Conservation (phyloP, 2,113 vertebrate species). For the Litocranius walleri region DNA sequence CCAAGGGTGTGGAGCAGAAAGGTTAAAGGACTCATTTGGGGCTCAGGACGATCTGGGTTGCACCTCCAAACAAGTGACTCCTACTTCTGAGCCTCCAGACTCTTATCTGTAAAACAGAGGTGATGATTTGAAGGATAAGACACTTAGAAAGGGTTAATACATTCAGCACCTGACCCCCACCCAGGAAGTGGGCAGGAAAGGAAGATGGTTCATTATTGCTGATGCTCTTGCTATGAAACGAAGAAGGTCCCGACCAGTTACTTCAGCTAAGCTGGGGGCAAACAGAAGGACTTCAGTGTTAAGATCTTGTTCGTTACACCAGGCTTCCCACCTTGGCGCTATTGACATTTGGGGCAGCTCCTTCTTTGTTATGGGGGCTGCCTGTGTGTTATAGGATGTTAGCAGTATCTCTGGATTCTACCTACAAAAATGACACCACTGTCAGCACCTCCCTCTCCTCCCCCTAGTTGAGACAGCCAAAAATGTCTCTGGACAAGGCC, state of each 20-base stretch:
- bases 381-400: background rate
- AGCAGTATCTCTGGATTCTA: background rate
- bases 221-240: background rate
- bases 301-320: accelerated
- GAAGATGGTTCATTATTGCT: background rate
- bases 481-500: background rate
- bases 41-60: background rate
- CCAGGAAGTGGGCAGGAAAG: background rate
- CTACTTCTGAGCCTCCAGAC: background rate
- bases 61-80: background rate
- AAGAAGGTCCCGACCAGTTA: background rate
- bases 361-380: no score
- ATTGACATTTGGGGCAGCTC: background rate
- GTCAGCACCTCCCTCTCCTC: background rate
- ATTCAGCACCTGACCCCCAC: background rate
- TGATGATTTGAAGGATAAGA: background rate
- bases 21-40: background rate
- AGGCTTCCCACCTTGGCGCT: background rate
- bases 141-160: no score
- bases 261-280: background rate
- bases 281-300: background rate
- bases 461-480: background rate
- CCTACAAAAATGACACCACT: background rate
- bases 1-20: background rate
- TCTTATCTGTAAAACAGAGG: background rate